These are phyloP conservation scores for Craterocephalus amniculus DNA, from an alignment of 2,797 vertebrate species.

Conservation along the genomic window DNA sequence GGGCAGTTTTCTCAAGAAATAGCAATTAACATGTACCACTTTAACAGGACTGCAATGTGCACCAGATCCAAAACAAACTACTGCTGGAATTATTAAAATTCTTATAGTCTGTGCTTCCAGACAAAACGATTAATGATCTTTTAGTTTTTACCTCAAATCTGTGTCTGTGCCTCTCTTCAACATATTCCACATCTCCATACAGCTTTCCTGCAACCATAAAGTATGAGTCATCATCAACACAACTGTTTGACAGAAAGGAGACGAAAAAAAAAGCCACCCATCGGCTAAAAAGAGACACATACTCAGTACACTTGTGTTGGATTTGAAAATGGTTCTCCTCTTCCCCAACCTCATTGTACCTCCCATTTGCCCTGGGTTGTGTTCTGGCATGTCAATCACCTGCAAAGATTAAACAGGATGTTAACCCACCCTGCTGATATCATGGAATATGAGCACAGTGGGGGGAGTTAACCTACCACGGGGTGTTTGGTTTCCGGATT, in stretches of 20 bases:
- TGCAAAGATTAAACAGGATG: constrained; percentile 63
- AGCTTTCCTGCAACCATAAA: constrained; percentile 86
- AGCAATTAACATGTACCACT: background rate
- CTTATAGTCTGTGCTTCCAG: background rate
- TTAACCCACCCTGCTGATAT: constrained; percentile 14
- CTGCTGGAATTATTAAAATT: no score
- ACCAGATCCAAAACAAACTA: background rate
- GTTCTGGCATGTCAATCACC: constrained; percentile 98
- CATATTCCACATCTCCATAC: constrained; percentile 87
- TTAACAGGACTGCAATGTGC: background rate
- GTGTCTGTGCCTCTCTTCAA: constrained; percentile 95
- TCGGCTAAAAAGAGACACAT: constrained; percentile 47
- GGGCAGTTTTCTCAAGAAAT: background rate
- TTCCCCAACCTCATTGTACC: constrained; percentile 96
- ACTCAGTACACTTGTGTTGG: constrained; percentile 89
- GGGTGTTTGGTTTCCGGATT: constrained; percentile 91
- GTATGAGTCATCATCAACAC: background rate
- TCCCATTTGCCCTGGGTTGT: constrained; percentile 95
- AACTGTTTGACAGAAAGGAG: background rate
- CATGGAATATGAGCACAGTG: constrained; percentile 5
- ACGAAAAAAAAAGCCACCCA: background rate
- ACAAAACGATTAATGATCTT: background rate
- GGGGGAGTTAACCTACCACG: constrained; percentile 84
- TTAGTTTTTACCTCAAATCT: constrained; percentile 88
- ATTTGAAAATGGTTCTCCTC: constrained; percentile 92